These are phyloP conservation scores for Amphipyra tragopoginis DNA, from an alignment of 2,888 invertebrate genomes.

Conservation along the genomic window DNA sequence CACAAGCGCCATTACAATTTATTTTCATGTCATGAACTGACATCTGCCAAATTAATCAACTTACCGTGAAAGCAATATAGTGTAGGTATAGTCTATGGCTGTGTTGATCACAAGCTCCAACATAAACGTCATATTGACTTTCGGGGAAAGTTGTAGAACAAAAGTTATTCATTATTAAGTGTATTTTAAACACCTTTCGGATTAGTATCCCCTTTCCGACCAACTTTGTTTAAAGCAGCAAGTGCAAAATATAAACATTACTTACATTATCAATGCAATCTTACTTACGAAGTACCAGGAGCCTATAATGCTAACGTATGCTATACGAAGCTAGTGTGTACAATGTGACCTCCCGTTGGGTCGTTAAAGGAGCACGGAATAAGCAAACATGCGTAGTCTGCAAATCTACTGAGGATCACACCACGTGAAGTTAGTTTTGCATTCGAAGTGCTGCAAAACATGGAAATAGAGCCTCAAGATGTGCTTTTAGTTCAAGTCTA, in stretches of 20 bases:
- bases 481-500: not conserved
- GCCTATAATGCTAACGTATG: slow-evolving; percentile 31
- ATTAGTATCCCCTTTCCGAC: too few species aligned
- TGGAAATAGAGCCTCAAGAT: slow-evolving; percentile 34
- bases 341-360: slow-evolving; percentile 49
- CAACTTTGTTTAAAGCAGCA: too few species aligned
- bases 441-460: slow-evolving; percentile 56
- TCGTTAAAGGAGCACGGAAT: slow-evolving; percentile 65
- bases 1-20: too few species aligned
- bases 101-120: too few species aligned
- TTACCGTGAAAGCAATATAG: too few species aligned
- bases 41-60: too few species aligned
- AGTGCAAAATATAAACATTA: not conserved
- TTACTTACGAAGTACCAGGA: slow-evolving; percentile 28
- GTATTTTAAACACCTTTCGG: too few species aligned
- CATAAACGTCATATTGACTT: too few species aligned
- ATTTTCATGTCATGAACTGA: too few species aligned
- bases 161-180: too few species aligned
- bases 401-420: slow-evolving; percentile 63
- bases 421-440: slow-evolving; percentile 64
- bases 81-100: too few species aligned
- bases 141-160: too few species aligned
- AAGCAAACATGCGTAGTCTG: slow-evolving; percentile 64
- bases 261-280: slow-evolving; percentile 25
- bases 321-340: slow-evolving; percentile 40